phyloP scores from a whole-genome alignment of 1,140 invertebrate species.

The Dreissena rostriformis region DNA sequence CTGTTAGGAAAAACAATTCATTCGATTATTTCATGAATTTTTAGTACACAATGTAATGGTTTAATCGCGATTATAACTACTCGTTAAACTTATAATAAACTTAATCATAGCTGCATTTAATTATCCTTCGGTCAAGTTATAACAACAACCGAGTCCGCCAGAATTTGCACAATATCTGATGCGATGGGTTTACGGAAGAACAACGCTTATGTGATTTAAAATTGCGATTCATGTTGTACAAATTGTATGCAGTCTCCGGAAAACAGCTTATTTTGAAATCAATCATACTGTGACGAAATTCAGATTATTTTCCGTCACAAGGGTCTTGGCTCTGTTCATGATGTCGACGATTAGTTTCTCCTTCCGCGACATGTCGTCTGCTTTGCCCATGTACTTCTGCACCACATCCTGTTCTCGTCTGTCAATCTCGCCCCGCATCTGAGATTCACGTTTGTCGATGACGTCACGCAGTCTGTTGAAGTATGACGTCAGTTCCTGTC shows the following conservation, averaged over 20 bases:
- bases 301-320: constrained; percentile 27
- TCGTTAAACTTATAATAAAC: background rate
- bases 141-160: background rate
- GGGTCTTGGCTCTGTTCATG: background rate
- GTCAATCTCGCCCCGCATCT: constrained; percentile 6
- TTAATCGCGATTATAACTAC: background rate
- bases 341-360: constrained; percentile 16
- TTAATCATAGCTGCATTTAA: background rate
- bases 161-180: background rate
- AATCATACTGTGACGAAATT: constrained; percentile 16
- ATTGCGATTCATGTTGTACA: background rate
- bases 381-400: constrained; percentile 21
- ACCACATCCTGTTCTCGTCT: constrained; percentile 13
- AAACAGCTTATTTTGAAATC: too few species aligned
- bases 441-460: constrained; percentile 26
- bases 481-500: constrained; percentile 21
- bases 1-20: background rate
- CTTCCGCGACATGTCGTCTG: background rate
- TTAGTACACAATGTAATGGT: background rate
- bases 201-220: background rate
- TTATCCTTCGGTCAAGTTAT: background rate
- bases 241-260: too few species aligned
- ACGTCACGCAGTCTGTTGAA: constrained; percentile 23
- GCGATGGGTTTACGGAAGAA: background rate
- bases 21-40: background rate